Base-by-base conservation (phyloP, 2,797 vertebrate genomes). In the Naso thynnoides region DNA sequence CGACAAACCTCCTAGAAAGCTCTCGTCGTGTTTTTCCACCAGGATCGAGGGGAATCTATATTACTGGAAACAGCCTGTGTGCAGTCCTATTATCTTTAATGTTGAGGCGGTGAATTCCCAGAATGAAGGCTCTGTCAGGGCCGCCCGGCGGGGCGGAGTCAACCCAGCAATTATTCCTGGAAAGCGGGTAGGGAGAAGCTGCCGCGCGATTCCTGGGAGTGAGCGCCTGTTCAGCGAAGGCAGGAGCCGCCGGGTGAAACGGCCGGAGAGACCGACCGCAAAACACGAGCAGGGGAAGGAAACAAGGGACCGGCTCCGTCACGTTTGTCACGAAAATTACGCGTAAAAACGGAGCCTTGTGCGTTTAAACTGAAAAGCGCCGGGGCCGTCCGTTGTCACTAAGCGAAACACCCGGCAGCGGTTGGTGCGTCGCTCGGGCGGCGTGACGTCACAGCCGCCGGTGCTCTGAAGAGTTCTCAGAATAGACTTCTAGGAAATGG, bases 401-500 rank as follows among this genome's bases (percentile, higher is more conserved):
- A 24, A 10, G 70, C 69, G 56, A 42, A 27, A 13, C 54, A 2
- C 56, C 15, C 57, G 13, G 81, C 64, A 27, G 63, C 55, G 53
- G 74, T 55, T 42, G 70, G 55, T 75, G 86, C 82, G 71, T 78
- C 73, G 33, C 8, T 36, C 33, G 33, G 33, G 33, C 48, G 66
- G 7, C 2, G 86, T 94, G 93, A 92, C 94, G 94, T 95, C 94
- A 95, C 65, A 90, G 87, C 86, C 87, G 90, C 89, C 81, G 83
- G 87, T 81, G 90, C 88, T 36, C 78, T 58, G 85, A 82, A 31
- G 71, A 90, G 86, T 95, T 95, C 95, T 92, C 89, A 94, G 94
- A 95, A 95, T 91, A 87, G 90, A 88, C 86, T 94, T 95, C 94
- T 92, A 93, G 92, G 94, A 94, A 95, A 91, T 83, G 78, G 89